Base-by-base conservation (phyloP, 2,888 invertebrate species). In the Phania funesta region DNA sequence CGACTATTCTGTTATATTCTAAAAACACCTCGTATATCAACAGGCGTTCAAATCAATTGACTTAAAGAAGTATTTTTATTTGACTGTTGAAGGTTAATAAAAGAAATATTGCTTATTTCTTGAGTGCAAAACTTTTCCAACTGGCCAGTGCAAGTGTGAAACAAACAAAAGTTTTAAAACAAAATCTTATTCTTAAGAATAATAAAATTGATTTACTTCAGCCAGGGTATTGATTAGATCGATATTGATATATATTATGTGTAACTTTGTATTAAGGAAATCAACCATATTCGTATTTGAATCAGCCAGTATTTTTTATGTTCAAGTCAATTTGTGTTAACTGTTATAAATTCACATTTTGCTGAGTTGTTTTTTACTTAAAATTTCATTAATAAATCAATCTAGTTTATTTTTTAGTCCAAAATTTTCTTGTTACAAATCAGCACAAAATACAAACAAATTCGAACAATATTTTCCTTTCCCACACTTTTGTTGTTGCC, bases 401-500 rank as follows among this genome's bases (percentile, higher is more conserved):
- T 54, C 54, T 16, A 0, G 18, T 48, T 67, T 44, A 8, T 44
- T 44, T n/a, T 44, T 44, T 1, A 16, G 5, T 5, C 13, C 5
- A 44, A 44, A 6, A 7, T 44, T 44, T 44, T n/a, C 1, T 46
- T 64, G 11, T 64, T 24, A 35, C 24, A 64, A 74, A 73, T 73
- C 22, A 56, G 22, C 26, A 41, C 44, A 29, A 26, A 38, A 58
- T 54, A 41, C 24, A 44, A 44, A 29, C 24, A 24, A 38, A 52
- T n/a, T 46, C 9, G 65, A 75, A 54, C 54, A 2, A 64, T 54
- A 50, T 58, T 67, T 76, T 67, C 13, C 67, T 78, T 82, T 82
- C 78, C 78, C 78, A 82, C 77, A 82, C 64, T 78, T 58, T 64
- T 50, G 62, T 38, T 46, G 29, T 54, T 44, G 22, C 20, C 32